Percentiles rank a stretch among this genome's conserved stretches.
phyloP scores from a whole-genome alignment of 23 tunicate species.

The Styela clava region DNA sequence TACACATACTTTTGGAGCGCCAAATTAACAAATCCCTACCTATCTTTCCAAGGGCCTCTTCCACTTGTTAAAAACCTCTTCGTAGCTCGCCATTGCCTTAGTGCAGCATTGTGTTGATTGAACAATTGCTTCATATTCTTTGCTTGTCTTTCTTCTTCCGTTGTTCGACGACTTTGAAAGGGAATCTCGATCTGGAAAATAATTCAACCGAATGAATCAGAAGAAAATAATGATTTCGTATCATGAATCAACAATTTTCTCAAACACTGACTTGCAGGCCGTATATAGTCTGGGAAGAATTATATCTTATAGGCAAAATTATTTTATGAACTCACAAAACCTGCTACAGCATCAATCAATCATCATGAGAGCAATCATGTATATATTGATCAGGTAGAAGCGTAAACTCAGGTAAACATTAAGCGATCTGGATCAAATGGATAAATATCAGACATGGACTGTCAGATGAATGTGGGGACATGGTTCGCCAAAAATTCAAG shows the following conservation, averaged over 20 bases:
- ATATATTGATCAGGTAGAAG: no score
- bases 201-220: no score
- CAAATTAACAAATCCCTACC: constrained; percentile 33
- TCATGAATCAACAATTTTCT: not conserved
- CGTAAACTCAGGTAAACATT: no score
- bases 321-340: no score
- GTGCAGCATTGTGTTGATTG: constrained; percentile 74
- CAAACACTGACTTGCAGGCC: not conserved
- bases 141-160: constrained; percentile 72
- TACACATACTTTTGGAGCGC: no score
- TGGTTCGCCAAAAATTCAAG: no score
- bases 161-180: constrained; percentile 35
- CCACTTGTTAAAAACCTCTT: constrained; percentile 79
- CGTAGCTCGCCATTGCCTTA: constrained; percentile 78
- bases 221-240: not conserved
- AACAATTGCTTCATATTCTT: constrained; percentile 61
- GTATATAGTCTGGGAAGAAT: not conserved
- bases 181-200: constrained; percentile 55
- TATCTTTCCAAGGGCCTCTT: constrained; percentile 85
- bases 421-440: no score
- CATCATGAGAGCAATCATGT: no score
- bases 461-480: no score
- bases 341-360: no score
- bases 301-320: no score
- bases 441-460: no score